Evolutionary conservation across 2,888 invertebrate genomes (phyloP).

Genomic region (Thelaira solivaga): DNA sequence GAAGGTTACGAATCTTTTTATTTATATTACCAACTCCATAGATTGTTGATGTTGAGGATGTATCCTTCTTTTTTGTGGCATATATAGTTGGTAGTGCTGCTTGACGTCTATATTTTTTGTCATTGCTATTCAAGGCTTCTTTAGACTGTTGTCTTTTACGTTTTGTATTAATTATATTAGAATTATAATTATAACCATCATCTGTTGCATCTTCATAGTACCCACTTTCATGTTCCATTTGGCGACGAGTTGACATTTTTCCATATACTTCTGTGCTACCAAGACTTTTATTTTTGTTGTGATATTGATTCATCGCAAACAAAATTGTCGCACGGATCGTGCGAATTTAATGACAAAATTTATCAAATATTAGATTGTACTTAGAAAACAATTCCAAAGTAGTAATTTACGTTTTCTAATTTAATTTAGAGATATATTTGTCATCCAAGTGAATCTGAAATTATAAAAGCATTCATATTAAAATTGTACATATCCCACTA

Average conservation of each 20-base stretch:
- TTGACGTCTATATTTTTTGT: conserved; percentile 59
- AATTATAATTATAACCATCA: conserved; percentile 47
- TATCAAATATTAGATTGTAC: neutral
- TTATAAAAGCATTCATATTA: too few relatives aligned
- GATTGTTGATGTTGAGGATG: conserved; percentile 9
- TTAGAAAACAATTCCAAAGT: conserved; percentile 39
- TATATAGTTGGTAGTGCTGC: conserved; percentile 10
- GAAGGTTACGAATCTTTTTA: conserved; percentile 17
- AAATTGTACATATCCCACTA: too few relatives aligned
- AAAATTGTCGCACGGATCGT: neutral
- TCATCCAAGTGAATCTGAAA: conserved; percentile 10
- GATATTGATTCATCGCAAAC: conserved; percentile 64
- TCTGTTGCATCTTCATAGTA: conserved; percentile 81
- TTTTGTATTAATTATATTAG: conserved; percentile 48
- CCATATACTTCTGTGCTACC: conserved; percentile 28
- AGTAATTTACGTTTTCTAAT: conserved; percentile 49
- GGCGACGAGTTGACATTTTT: conserved; percentile 82
- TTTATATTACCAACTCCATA: neutral
- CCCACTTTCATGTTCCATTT: conserved; percentile 88
- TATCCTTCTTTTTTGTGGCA: conserved; percentile 31
- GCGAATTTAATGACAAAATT: neutral
- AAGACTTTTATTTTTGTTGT: conserved; percentile 47
- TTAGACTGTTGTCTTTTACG: conserved; percentile 58
- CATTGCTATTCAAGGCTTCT: conserved; percentile 9
- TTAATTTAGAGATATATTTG: neutral